phyloP scores from a whole-genome alignment of 92 coral and sea anemone species.

The Zoanthus sociatus region DNA sequence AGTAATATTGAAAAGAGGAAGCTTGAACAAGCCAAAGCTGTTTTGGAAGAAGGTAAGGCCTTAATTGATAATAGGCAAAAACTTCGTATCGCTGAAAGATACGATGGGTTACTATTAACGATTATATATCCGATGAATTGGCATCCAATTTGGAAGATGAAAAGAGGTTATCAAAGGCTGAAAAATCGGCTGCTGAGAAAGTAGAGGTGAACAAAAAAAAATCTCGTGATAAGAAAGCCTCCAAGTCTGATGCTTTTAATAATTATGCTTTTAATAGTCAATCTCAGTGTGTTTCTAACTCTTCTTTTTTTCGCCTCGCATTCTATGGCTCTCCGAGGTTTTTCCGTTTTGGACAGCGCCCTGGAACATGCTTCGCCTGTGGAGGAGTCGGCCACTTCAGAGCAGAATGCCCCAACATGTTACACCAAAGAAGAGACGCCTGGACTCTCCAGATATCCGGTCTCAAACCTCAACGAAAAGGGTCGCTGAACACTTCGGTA shows the following conservation, averaged over 20 bases:
- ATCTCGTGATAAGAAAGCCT: background rate
- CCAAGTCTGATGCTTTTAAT: background rate
- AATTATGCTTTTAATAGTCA: constrained; percentile 10
- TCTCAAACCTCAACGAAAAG: constrained; percentile 20
- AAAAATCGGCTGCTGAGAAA: background rate
- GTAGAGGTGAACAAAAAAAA: background rate
- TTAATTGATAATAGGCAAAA: background rate
- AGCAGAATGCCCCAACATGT: background rate
- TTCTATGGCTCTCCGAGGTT: constrained; percentile 9
- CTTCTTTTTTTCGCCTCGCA: constrained; percentile 26
- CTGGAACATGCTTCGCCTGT: constrained; percentile 36
- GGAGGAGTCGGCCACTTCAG: constrained; percentile 16
- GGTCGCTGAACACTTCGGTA: background rate
- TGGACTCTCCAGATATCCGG: background rate
- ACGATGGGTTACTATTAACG: constrained; percentile 12
- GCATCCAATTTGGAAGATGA: constrained; percentile 6
- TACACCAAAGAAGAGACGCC: too few species aligned
- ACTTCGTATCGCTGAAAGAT: constrained; percentile 21
- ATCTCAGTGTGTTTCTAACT: background rate
- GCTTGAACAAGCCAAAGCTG: background rate
- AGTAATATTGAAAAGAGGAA: background rate
- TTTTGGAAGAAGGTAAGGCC: constrained; percentile 11
- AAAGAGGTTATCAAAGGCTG: background rate
- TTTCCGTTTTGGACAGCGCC: constrained; percentile 24
- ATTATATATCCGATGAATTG: constrained; percentile 14